Evolutionary conservation across 2,888 invertebrate genomes (phyloP), one percentile per base, ranked within the genome.

Genomic region (Tipula confusa): DNA sequence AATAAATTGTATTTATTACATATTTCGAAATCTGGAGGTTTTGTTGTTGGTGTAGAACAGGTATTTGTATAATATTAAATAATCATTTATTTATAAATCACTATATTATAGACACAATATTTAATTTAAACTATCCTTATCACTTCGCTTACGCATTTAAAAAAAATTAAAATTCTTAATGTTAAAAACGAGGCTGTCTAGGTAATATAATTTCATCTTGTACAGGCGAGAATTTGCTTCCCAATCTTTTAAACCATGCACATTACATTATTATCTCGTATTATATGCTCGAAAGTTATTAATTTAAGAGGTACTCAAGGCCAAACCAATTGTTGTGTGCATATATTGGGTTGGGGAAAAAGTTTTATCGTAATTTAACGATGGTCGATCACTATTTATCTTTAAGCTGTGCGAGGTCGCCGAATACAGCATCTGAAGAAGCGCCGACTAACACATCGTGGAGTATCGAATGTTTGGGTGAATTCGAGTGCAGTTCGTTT

Each of bases 21-120:
- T 64, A 24, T 64, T 64, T 11, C 9, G 64, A 64, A 64, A 64
- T 64, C 18, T 64, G 64, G 64, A 64, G 64, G 64, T 64, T 64
- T 64, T 64, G 64, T 64, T 64, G 64, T 64, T 64, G 64, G 64
- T 64, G 64, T 64, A 64, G 64, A 24, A 64, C 64, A 64, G 24
- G 64, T 64, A 64, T 64, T 24, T 11, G 43, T 43, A 43, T 15
- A n/a, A 2, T 64, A 64, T 64, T 64, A 64, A 64, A 64, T 64
- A 64, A 64, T 64, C 24, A 2, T 24, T 64, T 43, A 64, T 64
- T 64, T 64, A 24, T 2, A 64, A n/a, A n/a, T n/a, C n/a, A n/a
- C n/a, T n/a, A n/a, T n/a, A n/a, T n/a, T n/a, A n/a, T 64, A 64
- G 1, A 64, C 18, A 64, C 38, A 11, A 33, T 11, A 33, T 38